A percentile compares a stretch with the other conserved stretches of the same genome.
phyloP scores from a whole-genome alignment of 2,888 invertebrate genomes.

The Formica aserva region DNA sequence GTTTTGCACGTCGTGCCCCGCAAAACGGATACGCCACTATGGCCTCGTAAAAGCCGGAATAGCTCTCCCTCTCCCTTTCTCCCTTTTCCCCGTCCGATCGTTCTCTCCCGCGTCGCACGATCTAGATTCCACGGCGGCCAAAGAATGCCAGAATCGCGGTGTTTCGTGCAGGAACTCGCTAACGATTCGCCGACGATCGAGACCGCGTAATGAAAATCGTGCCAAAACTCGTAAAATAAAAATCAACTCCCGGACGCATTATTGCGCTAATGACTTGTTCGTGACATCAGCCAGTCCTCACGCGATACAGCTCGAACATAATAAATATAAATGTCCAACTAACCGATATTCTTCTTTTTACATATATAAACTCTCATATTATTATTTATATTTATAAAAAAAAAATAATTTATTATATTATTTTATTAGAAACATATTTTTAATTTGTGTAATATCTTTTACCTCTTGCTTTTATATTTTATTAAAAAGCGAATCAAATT shows the following conservation, averaged over 20 bases:
- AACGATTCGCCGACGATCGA: conserved; percentile 29
- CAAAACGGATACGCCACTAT: conserved; percentile 79
- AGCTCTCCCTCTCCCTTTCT: conserved; percentile 55
- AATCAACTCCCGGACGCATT: conserved; percentile 28
- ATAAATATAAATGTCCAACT: not conserved
- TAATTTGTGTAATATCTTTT: not conserved
- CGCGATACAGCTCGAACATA: not conserved
- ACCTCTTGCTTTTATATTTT: not conserved
- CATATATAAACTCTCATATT: not conserved
- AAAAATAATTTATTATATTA: not conserved
- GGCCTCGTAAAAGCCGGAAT: conserved; percentile 76
- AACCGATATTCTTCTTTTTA: not conserved
- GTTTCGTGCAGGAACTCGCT: conserved; percentile 33
- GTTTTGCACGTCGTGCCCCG: conserved; percentile 79
- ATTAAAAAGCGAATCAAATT: not conserved
- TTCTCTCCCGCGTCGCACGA: conserved; percentile 39
- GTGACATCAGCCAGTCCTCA: not conserved
- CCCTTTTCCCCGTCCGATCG: conserved; percentile 26
- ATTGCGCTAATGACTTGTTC: conserved; percentile 23
- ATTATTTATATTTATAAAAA: not conserved
- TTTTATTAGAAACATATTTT: not conserved
- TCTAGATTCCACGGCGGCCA: conserved; percentile 31
- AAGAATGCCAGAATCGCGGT: conserved; percentile 37
- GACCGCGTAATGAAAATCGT: conserved; percentile 48
- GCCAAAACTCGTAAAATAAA: conserved; percentile 44